Base-by-base conservation (phyloP, 2,113 vertebrate species). In the Peromyscus leucopus region DNA sequence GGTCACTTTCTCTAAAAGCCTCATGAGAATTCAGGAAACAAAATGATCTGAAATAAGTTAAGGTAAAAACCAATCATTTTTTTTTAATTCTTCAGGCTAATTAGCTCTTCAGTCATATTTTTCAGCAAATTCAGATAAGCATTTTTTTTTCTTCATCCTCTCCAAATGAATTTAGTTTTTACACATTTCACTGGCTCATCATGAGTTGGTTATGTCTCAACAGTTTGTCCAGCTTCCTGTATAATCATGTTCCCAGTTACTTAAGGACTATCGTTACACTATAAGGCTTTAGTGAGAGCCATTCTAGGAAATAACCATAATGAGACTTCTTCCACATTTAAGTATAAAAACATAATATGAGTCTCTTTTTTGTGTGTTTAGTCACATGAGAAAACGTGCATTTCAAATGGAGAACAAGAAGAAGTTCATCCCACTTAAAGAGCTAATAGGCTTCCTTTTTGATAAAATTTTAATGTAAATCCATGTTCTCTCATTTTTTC, bases 21-120 rank as follows among this genome's bases (percentile, higher is more conserved):
- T 84, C 89, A 85, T 85, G 36, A 96, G n/a, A 89, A 92, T n/a
- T 11, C 36, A 96, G 28, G 28, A 55, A 42, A 88, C 5, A 90
- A 75, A 95, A 88, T 51, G 2, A 71, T 65, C 13, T 80, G 67
- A 65, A 82, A 72, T 65, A 92, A 96, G 51, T 80, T 91, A 91
- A 67, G 5, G 46, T 51, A 71, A 92, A 92, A n/a, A 12, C 28
- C 39, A 51, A 39, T 16, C 2, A 8, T 71, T 90, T 90, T 86
- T 90, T 86, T 93, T 33, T 51, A 21, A 11, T 2, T 59, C 8
- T 39, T 90, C 19, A 92, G 55, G 82, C 8, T 59, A 55, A 69
- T 61, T 88, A 87, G 57, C 61, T 16, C 79, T 90, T 90, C 92
- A 87, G 31, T 61, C 24, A 63, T 80, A 21, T 26, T 88, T 46